Evolutionary conservation across 1,140 invertebrate species (phyloP), one percentile per base, ranked within the genome.

Genomic region (Solen grandis): DNA sequence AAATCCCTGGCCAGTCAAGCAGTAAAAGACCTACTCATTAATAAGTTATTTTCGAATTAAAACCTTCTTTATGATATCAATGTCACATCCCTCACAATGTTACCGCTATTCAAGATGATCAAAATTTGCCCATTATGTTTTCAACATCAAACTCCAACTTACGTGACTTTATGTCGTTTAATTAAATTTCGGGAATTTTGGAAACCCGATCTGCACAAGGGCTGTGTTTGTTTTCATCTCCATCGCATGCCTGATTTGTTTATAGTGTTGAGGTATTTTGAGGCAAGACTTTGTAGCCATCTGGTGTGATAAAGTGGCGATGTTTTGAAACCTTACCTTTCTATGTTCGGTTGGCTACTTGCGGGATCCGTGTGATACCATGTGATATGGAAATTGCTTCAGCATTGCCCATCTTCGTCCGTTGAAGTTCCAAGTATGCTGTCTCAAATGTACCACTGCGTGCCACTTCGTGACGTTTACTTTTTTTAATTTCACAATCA

Each of bases 11-110:
- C 62, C 50, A 55, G 22, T 59, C 74, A 66, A 54, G 29, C 60
- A 76, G 8, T 36, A 66, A 66, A 76, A 46, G 41, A 50, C 57
- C 50, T n/a, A 33, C n/a, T 36, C 50, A 55, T 66, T 65, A 66
- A 76, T 76, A 55, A 25, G 60, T 60, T 76, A 76, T 76, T 76
- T 76, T 76, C 74, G 46, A 66, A 76, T 76, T 65, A 76, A 76
- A 66, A 52, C 35, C 62, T 36, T 66, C 74, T 66, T 66, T 76
- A 76, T 65, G 57, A 57, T 52, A 52, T 66, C 62, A 76, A 76
- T 76, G 74, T 66, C 74, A 76, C 16, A 2, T 14, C 50, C 19
- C 46, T 22, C 62, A 66, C 55, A 36, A 29, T 63, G 57, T 65
- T 57, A 52, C 41, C 36, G 25, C 1, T 57, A 76, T 65, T 66